These are phyloP conservation scores for Hippopotamus amphibius DNA, from an alignment of 2,113 vertebrate genomes.

Conservation along the genomic window DNA sequence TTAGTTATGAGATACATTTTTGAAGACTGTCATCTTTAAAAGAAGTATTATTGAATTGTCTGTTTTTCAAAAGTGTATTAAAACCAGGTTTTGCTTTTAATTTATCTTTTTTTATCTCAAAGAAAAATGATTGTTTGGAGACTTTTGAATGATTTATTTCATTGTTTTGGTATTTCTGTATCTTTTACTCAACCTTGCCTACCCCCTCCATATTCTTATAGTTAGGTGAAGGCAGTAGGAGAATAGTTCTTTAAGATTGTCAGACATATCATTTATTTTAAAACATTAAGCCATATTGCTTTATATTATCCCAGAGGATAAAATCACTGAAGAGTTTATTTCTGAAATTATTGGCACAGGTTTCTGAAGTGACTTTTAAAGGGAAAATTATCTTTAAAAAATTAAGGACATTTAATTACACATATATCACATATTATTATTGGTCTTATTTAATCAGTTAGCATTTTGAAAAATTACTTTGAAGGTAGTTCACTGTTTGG, in stretches of 20 bases:
- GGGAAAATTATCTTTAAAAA: constrained; percentile 2
- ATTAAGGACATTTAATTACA: neutral
- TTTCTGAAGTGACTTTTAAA: constrained; percentile 23
- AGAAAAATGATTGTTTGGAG: constrained; percentile 22
- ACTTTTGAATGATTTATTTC: constrained; percentile 41
- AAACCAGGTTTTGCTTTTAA: neutral
- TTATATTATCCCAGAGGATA: constrained; percentile 46
- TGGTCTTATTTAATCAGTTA: constrained; percentile 31
- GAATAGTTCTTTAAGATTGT: neutral
- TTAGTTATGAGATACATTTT: neutral
- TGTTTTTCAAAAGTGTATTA: neutral
- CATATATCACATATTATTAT: neutral
- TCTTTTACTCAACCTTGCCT: neutral
- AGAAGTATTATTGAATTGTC: constrained; percentile 3
- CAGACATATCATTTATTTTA: neutral
- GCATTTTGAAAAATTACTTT: constrained; percentile 56
- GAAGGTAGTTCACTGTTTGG: neutral
- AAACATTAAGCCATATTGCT: neutral
- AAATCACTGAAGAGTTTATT: constrained; percentile 17
- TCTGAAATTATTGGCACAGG: neutral
- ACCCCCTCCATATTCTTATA: neutral
- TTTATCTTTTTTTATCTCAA: neutral
- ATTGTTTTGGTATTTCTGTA: neutral
- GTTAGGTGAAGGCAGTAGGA: neutral
- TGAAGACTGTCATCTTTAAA: constrained; percentile 30